phyloP scores from a whole-genome alignment of 2,888 invertebrate genomes.

The Watsonalla binaria region DNA sequence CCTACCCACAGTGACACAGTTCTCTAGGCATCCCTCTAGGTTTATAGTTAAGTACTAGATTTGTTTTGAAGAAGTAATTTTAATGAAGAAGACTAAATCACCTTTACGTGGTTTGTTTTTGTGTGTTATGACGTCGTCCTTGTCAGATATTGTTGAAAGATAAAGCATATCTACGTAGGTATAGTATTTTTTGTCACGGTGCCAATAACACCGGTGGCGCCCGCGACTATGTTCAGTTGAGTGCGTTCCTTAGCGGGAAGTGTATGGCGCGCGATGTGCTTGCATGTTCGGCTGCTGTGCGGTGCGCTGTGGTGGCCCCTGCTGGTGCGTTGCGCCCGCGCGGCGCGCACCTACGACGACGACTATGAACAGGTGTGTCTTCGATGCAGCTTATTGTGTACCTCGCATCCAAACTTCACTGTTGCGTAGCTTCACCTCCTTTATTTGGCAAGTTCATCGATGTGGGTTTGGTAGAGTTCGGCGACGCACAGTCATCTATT shows the following conservation, averaged over 20 bases:
- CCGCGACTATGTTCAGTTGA: conserved; percentile 72
- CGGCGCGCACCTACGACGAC: conserved; percentile 65
- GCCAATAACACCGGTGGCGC: conserved; percentile 63
- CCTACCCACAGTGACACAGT: too few species aligned
- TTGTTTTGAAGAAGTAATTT: not conserved
- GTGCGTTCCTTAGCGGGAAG: conserved; percentile 72
- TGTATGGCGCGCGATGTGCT: conserved; percentile 76
- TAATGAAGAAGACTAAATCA: not conserved
- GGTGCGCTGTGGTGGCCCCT: conserved; percentile 75
- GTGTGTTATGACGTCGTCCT: conserved; percentile 33
- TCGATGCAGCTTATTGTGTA: conserved; percentile 56
- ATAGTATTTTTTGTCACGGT: conserved; percentile 59
- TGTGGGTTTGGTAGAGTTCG: conserved; percentile 35
- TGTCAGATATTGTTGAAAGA: conserved; percentile 58
- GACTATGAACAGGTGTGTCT: conserved; percentile 75
- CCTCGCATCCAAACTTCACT: conserved; percentile 41
- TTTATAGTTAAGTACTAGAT: too few species aligned
- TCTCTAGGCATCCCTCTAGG: too few species aligned
- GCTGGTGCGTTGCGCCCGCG: conserved; percentile 68
- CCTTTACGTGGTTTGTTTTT: conserved; percentile 7
- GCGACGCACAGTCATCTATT: conserved; percentile 57
- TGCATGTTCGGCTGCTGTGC: conserved; percentile 73
- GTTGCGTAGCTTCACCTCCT: conserved; percentile 59
- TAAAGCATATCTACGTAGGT: conserved; percentile 50
- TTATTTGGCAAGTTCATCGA: conserved; percentile 49